A percentile compares a stretch with the other conserved stretches of the same genome.
These are phyloP conservation scores for Esox niger DNA, from an alignment of 2,113 vertebrate genomes.

Conservation along the genomic window DNA sequence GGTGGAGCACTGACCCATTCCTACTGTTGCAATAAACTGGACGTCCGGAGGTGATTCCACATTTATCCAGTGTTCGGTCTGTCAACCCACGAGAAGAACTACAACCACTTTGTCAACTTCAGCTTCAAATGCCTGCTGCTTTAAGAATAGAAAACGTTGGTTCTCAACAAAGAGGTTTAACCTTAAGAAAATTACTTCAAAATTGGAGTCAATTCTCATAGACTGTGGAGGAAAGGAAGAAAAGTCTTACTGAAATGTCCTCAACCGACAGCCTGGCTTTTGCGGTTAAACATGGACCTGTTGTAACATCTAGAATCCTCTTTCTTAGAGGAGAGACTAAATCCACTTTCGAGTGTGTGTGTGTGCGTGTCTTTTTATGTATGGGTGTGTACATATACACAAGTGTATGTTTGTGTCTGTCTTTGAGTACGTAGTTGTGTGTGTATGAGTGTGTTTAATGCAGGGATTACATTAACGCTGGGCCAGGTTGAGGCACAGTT, in stretches of 20 bases:
- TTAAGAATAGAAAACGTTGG: too few species aligned
- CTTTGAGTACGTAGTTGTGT: neutral
- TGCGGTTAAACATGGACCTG: slow-evolving; percentile 18
- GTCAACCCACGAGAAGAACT: neutral
- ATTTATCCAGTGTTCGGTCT: neutral
- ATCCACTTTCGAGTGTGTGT: neutral
- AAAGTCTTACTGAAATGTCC: slow-evolving; percentile 1
- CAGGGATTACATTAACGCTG: neutral
- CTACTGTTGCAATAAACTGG: slow-evolving; percentile 8
- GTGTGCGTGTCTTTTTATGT: neutral
- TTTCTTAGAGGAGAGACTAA: neutral
- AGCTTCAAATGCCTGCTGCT: neutral
- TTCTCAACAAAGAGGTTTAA: too few species aligned
- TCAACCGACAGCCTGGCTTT: slow-evolving; percentile 14
- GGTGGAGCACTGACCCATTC: slow-evolving; percentile 39
- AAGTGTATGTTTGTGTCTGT: neutral
- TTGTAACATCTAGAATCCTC: slow-evolving; percentile 25
- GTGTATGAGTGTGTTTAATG: neutral
- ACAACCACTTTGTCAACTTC: neutral
- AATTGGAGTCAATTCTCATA: neutral
- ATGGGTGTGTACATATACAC: neutral
- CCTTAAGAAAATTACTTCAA: too few species aligned
- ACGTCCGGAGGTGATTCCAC: neutral
- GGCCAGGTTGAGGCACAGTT: neutral
- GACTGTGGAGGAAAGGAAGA: slow-evolving; percentile 3